Evolutionary conservation across 2,797 vertebrate genomes (phyloP), one percentile per base, ranked within the genome.

Genomic region (Meriones psammophilus): DNA sequence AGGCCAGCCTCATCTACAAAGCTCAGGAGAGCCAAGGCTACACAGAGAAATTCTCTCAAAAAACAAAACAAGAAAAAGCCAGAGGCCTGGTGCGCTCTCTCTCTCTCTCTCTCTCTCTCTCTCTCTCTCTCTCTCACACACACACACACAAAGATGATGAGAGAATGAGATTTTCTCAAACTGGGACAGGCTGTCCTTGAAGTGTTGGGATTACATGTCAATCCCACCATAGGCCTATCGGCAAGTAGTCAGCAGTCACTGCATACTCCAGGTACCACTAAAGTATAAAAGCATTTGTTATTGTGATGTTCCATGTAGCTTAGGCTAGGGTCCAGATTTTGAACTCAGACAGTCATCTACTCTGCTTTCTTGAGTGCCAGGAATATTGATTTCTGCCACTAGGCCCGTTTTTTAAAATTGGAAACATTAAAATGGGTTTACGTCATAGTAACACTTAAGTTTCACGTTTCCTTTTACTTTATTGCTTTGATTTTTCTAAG

Each of bases 401-500:
- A 62, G 28, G 56, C 22, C 30, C 8, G 46, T 26, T 50, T 89
- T 89, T 56, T 30, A 68, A 79, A 90, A 12, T 30, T 68, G 33
- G 20, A 4, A 66, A 92, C 42, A 85, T 84, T 89, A 79, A 88
- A 89, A 85, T 91, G 7, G 14, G 28, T 84, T 95, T 95, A 71
- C 79, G 6, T 88, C 39, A 60, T 68, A 50, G 28, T 78, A 58
- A 87, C 20, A 46, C 39, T 96, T 66, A 90, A 46, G 46, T 50
- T 90, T 88, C 81, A 88, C 58, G 0, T 33, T 94, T 78, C 64
- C 28, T 89, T 96, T 39, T 14, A 87, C 28, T 69, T 95, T 36
- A 68, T 71, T 93, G 30, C 42, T 96, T 96, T 92, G 36, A 22
- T 91, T 94, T 95, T 94, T 3, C 68, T 96, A 5, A 87, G 28